A percentile compares a stretch with the other conserved stretches of the same genome.
Evolutionary conservation across 1,140 invertebrate species (phyloP).

Genomic region (Trichoplusia ni): DNA sequence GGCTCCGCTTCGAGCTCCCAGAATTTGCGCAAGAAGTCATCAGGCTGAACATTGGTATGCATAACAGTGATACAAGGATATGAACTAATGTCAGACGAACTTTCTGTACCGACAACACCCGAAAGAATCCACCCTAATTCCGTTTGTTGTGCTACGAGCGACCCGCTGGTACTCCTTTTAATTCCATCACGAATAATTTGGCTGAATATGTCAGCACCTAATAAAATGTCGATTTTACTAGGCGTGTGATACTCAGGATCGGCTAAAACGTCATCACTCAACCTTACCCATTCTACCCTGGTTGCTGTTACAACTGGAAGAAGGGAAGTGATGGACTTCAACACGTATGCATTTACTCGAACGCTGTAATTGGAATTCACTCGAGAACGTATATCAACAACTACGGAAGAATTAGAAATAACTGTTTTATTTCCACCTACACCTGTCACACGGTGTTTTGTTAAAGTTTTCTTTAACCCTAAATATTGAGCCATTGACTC

Average conservation of each 20-base stretch:
- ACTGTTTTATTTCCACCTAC: not conserved
- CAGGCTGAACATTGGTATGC: not conserved
- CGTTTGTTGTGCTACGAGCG: not conserved
- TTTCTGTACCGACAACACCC: not conserved
- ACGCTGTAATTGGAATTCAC: not conserved
- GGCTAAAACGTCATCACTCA: not conserved
- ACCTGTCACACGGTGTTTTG: not conserved
- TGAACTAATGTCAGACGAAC: not conserved
- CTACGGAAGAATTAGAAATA: not conserved
- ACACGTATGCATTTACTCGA: conserved; percentile 5
- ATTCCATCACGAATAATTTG: conserved; percentile 8
- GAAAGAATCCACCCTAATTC: conserved; percentile 5
- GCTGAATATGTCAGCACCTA: conserved; percentile 18
- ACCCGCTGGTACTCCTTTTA: not conserved
- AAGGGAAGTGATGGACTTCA: conserved; percentile 8
- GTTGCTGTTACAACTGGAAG: not conserved
- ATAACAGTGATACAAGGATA: not conserved
- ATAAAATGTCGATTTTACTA: conserved; percentile 17
- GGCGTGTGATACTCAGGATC: conserved; percentile 11
- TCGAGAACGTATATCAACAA: not conserved
- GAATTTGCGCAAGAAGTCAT: not conserved
- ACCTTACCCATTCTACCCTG: not conserved
- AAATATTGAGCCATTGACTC: conserved; percentile 7
- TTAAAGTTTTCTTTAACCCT: not conserved
- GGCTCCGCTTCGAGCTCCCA: not conserved